Evolutionary conservation across 92 coral and sea anemone species (phyloP).

Genomic region (Siderastrea radians): DNA sequence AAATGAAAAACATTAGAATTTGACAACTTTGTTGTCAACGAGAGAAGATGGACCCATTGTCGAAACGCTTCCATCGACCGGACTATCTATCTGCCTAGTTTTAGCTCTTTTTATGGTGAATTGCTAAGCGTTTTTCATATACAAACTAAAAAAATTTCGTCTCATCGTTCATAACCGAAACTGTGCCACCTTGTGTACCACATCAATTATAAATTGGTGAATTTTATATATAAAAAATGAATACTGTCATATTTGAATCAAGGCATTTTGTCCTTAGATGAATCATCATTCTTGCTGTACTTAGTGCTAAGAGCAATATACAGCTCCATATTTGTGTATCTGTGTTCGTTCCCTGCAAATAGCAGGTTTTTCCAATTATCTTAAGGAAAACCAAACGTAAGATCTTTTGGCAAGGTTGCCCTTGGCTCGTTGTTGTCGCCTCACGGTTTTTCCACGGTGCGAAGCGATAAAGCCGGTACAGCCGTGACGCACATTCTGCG

Average conservation of each 20-base stretch:
- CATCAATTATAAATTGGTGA: constrained; percentile 83
- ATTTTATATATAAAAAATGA: constrained; percentile 69
- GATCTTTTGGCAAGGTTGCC: constrained; percentile 4
- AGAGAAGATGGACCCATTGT: neutral
- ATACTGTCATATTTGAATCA: constrained; percentile 27
- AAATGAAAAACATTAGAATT: neutral
- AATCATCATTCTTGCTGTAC: neutral
- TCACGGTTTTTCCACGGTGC: neutral
- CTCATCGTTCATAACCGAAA: constrained; percentile 17
- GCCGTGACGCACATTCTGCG: neutral
- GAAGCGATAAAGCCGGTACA: neutral
- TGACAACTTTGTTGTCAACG: constrained; percentile 12
- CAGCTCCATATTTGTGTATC: neutral
- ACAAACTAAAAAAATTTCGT: constrained; percentile 30
- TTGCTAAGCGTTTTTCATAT: constrained; percentile 12
- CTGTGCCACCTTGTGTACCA: constrained; percentile 35
- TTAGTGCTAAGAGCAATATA: constrained; percentile 13
- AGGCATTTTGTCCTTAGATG: constrained; percentile 14
- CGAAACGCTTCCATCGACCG: neutral
- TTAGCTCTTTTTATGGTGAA: constrained; percentile 1
- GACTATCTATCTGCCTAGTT: constrained; percentile 5
- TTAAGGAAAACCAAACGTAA: neutral
- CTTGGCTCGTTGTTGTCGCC: neutral
- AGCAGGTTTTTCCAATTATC: constrained; percentile 6
- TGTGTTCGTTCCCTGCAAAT: neutral